These are phyloP conservation scores for Pseudococcus longispinus DNA, from an alignment of 2,888 invertebrate species.

Conservation along the genomic window DNA sequence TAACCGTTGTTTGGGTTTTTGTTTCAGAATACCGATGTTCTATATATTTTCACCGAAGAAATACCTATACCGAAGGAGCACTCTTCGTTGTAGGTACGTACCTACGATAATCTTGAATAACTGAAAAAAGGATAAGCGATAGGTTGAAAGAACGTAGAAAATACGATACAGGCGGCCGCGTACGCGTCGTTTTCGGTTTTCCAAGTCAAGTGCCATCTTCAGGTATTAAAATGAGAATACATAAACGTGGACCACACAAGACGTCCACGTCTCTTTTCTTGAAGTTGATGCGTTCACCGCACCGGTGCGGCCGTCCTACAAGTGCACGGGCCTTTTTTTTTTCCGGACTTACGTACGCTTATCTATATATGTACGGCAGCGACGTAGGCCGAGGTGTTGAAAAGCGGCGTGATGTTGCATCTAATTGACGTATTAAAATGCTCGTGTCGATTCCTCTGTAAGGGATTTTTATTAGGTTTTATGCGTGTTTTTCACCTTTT, in stretches of 20 bases:
- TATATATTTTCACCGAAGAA: too few relatives aligned
- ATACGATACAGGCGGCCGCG: neutral
- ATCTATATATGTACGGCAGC: neutral
- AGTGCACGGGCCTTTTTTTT: neutral
- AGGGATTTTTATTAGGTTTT: slow-evolving; percentile 29
- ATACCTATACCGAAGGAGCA: too few relatives aligned
- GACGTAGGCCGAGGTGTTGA: slow-evolving; percentile 36
- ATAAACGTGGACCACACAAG: slow-evolving; percentile 47
- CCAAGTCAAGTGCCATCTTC: slow-evolving; percentile 48
- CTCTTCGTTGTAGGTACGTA: too few relatives aligned
- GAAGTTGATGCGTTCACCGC: slow-evolving; percentile 18
- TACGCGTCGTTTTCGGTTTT: slow-evolving; percentile 26
- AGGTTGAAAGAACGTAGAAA: too few relatives aligned
- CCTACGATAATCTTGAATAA: too few relatives aligned
- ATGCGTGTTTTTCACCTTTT: slow-evolving; percentile 4
- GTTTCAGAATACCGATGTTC: too few relatives aligned
- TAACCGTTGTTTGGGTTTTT: too few relatives aligned
- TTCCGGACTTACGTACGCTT: neutral
- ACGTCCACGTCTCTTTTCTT: slow-evolving; percentile 52
- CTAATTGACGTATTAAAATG: slow-evolving; percentile 35
- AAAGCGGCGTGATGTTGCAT: slow-evolving; percentile 36
- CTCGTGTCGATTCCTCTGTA: neutral
- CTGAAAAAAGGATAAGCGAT: too few relatives aligned
- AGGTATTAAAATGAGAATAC: slow-evolving; percentile 34
- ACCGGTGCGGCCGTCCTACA: neutral